phyloP scores from a whole-genome alignment of 2,113 vertebrate species.

The Ameiurus melas region DNA sequence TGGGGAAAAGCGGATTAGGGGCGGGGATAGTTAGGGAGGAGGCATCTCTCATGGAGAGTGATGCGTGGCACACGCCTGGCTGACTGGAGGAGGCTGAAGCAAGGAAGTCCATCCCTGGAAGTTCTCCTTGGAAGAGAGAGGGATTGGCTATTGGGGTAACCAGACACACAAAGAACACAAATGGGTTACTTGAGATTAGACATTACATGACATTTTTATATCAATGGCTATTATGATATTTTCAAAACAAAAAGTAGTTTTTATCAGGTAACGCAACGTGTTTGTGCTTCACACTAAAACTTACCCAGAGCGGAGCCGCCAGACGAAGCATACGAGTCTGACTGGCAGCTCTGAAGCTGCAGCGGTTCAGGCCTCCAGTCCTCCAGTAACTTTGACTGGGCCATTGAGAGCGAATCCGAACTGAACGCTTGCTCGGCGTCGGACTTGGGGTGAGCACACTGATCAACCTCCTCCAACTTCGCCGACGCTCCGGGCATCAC shows the following conservation, averaged over 20 bases:
- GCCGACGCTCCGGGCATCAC: conserved; percentile 15
- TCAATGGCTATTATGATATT: background rate
- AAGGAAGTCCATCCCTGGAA: conserved; percentile 46
- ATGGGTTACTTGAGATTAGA: background rate
- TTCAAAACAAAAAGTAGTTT: background rate
- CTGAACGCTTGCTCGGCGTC: conserved; percentile 36
- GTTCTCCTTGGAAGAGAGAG: conserved; percentile 36
- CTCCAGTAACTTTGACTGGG: conserved; percentile 57
- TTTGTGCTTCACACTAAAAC: background rate
- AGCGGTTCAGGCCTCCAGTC: conserved; percentile 61
- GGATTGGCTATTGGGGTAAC: conserved; percentile 37
- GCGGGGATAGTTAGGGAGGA: background rate
- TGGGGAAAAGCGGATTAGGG: conserved; percentile 11
- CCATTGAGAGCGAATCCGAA: conserved; percentile 53
- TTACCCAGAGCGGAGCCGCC: conserved; percentile 50
- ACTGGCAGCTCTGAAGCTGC: conserved; percentile 48
- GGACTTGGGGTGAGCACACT: conserved; percentile 15
- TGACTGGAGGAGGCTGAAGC: conserved; percentile 31
- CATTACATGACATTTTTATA: background rate
- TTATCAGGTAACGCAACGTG: too few relatives aligned
- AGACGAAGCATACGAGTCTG: conserved; percentile 44
- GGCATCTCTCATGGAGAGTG: conserved; percentile 5
- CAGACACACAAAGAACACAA: background rate
- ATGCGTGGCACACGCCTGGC: conserved; percentile 26
- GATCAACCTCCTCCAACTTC: conserved; percentile 52